Evolutionary conservation across 2,113 vertebrate genomes (phyloP).

Genomic region (Cryptomyrus ogoouensis): DNA sequence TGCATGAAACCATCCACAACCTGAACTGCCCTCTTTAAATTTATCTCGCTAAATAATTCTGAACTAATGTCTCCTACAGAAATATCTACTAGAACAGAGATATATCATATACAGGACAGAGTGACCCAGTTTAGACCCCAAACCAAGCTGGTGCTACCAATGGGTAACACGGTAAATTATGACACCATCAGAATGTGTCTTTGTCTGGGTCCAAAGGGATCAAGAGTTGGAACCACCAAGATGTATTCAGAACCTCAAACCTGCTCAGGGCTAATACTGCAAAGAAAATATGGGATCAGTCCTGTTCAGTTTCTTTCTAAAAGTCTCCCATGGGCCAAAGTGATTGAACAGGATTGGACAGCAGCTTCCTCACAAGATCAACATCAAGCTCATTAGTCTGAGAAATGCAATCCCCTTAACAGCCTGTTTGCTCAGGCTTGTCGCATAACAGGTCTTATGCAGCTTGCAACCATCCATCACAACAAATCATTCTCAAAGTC

Average conservation of each 20-base stretch:
- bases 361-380: not conserved
- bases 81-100: not conserved
- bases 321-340: not conserved
- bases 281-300: not conserved
- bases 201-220: not conserved
- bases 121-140: not conserved
- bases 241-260: not conserved
- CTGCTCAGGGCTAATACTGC: not conserved
- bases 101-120: not conserved
- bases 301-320: not conserved
- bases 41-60: not conserved
- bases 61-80: not conserved
- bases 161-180: not conserved
- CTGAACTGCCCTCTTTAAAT: not conserved
- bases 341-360: not conserved
- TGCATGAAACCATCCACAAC: not conserved
- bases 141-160: not conserved
- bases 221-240: not conserved
- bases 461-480: not conserved
- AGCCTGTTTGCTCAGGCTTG: not conserved
- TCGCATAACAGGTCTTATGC: not conserved
- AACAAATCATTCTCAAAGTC: not conserved
- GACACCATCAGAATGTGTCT: not conserved
- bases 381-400: not conserved
- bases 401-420: not conserved